phyloP scores from a whole-genome alignment of 2,797 vertebrate species.

The Sebastiscus tertius region DNA sequence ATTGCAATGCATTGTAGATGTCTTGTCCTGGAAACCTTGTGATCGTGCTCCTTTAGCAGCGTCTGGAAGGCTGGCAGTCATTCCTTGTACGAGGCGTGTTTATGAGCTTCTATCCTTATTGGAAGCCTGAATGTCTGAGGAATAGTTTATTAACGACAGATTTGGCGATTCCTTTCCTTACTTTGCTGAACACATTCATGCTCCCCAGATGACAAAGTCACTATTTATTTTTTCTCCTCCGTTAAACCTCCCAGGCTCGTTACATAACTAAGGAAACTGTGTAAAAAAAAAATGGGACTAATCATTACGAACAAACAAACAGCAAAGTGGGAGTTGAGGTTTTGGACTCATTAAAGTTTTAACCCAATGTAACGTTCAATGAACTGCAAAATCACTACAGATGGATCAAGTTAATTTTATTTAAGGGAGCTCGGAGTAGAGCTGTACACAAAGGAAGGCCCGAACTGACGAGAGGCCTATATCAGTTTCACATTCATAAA shows the following conservation, averaged over 20 bases:
- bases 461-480: no score
- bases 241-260: background rate
- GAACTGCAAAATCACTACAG: background rate
- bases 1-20: conserved; percentile 29
- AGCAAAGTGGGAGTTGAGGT: background rate
- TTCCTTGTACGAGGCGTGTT: background rate
- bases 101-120: background rate
- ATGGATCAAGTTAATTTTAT: background rate
- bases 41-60: background rate
- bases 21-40: conserved; percentile 7
- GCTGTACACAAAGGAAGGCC: no score
- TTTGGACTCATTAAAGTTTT: background rate
- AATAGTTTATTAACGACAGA: background rate
- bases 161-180: background rate
- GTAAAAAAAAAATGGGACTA: background rate
- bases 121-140: background rate
- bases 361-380: background rate
- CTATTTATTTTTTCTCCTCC: background rate
- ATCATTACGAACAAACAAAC: background rate
- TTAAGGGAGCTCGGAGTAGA: background rate
- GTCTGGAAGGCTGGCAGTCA: background rate
- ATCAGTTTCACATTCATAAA: no score
- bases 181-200: background rate
- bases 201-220: background rate
- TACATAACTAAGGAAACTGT: background rate